Evolutionary conservation across 2,888 invertebrate genomes (phyloP).

Genomic region (Platycheirus albimanus): DNA sequence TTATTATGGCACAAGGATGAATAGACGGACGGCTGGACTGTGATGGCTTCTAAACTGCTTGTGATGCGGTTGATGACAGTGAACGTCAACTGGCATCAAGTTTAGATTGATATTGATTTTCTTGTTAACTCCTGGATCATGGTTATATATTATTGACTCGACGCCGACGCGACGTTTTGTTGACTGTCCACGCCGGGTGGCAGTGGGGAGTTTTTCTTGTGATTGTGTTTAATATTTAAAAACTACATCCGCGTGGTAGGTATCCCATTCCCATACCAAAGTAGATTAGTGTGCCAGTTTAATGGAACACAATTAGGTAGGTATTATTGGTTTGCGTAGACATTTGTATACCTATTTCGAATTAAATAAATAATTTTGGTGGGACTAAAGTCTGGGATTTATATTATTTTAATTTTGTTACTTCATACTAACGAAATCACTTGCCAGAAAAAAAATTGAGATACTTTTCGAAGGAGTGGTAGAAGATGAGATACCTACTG

Average conservation of each 20-base stretch:
- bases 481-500: no score
- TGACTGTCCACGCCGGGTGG: background rate
- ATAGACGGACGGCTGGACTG: slow-evolving; percentile 8
- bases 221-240: background rate
- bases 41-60: background rate
- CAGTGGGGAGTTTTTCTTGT: background rate
- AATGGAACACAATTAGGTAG: no score
- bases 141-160: background rate
- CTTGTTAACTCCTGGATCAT: background rate
- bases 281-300: no score
- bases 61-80: slow-evolving; percentile 21
- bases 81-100: background rate
- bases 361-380: no score
- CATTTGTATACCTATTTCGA: no score
- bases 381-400: no score
- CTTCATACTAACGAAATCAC: no score
- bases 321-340: no score
- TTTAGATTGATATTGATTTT: background rate
- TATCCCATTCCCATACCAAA: background rate
- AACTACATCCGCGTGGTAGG: background rate
- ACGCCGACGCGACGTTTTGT: background rate
- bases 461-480: no score
- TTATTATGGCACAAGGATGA: slow-evolving; percentile 32
- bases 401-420: no score
- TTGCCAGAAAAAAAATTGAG: no score